These are phyloP conservation scores for Venustaconcha ellipsiformis DNA, from an alignment of 1,140 invertebrate genomes.

Conservation along the genomic window DNA sequence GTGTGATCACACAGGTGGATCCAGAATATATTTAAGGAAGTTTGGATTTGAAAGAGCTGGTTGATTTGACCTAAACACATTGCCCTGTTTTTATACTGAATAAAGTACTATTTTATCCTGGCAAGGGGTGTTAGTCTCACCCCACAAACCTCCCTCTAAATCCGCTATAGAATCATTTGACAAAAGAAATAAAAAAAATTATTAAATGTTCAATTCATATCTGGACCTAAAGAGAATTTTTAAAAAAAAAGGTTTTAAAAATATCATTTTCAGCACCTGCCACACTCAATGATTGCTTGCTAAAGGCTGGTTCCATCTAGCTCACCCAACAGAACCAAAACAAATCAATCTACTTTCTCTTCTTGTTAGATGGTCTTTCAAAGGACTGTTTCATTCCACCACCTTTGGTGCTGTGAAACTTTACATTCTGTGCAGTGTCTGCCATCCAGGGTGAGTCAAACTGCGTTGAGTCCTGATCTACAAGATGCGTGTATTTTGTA, in stretches of 20 bases:
- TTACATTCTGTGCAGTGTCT: slow-evolving; percentile 88
- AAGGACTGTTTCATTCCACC: slow-evolving; percentile 98
- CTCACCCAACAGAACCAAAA: not conserved
- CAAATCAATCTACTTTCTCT: slow-evolving; percentile 45
- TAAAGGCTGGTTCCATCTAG: not conserved
- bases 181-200: not conserved
- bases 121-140: too few relatives aligned
- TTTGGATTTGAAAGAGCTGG: too few relatives aligned
- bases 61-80: too few relatives aligned
- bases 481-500: slow-evolving; percentile 99
- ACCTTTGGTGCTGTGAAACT: slow-evolving; percentile 89
- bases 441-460: slow-evolving; percentile 97
- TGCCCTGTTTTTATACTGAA: too few relatives aligned
- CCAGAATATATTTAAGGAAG: too few relatives aligned
- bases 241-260: not conserved
- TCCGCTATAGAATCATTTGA: not conserved
- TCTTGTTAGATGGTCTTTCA: slow-evolving; percentile 78
- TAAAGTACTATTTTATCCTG: too few relatives aligned
- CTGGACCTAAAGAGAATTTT: not conserved
- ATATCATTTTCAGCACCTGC: not conserved
- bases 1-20: too few relatives aligned
- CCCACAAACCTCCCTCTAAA: too few relatives aligned
- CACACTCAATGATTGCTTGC: not conserved
- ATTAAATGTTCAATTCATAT: not conserved
- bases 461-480: slow-evolving; percentile 98